phyloP scores from a whole-genome alignment of 2,888 invertebrate genomes.

The Ischnura elegans region DNA sequence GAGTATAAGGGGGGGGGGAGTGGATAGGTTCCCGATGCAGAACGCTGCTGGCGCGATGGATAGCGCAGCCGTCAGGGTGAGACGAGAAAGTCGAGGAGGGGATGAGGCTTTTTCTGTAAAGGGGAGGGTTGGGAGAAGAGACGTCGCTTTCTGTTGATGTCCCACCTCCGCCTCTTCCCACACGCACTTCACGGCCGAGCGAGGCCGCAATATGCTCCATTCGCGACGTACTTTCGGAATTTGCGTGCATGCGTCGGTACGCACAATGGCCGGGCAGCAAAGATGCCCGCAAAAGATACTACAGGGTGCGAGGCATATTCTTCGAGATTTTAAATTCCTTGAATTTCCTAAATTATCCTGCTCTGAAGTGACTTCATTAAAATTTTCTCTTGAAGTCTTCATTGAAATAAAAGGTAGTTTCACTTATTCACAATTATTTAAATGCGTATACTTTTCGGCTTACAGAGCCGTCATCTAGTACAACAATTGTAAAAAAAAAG shows the following conservation, averaged over 20 bases:
- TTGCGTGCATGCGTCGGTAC: background rate
- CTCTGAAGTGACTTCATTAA: too few species aligned
- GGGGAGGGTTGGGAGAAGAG: background rate
- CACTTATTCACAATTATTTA: too few species aligned
- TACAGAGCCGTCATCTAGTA: too few species aligned
- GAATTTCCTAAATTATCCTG: too few species aligned
- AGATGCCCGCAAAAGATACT: background rate
- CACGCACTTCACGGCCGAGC: background rate
- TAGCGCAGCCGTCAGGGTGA: background rate
- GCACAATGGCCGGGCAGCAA: background rate
- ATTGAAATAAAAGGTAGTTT: too few species aligned
- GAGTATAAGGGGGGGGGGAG: background rate
- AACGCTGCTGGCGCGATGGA: background rate
- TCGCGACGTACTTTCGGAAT: background rate
- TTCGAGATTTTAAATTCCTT: too few species aligned
- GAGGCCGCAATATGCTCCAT: background rate
- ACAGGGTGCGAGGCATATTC: too few species aligned
- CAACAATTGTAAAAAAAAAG: too few species aligned
- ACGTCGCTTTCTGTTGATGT: background rate
- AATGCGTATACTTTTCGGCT: too few species aligned
- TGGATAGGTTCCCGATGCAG: conserved; percentile 23
- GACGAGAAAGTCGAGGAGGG: background rate
- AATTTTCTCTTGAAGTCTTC: too few species aligned
- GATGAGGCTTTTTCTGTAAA: too few species aligned
- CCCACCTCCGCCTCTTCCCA: background rate